phyloP scores from a whole-genome alignment of 1,140 invertebrate genomes.

The Sycophila sp. region DNA sequence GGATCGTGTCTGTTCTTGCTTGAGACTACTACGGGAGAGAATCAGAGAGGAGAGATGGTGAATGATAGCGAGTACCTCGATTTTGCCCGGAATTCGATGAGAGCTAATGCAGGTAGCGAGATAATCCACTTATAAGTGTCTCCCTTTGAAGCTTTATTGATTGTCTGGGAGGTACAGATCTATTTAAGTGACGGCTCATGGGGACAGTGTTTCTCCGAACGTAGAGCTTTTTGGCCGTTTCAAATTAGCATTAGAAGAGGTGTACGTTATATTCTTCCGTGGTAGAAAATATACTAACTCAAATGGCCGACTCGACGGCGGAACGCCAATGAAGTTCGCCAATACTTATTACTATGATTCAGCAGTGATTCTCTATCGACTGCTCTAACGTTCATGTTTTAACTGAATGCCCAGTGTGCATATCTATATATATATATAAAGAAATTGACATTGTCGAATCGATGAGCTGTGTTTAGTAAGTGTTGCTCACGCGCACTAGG shows the following conservation, averaged over 20 bases:
- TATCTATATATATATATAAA: too few species aligned
- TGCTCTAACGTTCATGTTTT: too few species aligned
- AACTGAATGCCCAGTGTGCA: too few species aligned
- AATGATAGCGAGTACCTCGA: neutral
- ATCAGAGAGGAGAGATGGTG: too few species aligned
- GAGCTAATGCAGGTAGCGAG: neutral
- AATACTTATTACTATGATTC: neutral
- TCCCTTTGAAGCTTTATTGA: neutral
- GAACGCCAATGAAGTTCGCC: neutral
- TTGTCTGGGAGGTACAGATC: neutral
- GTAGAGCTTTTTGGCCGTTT: neutral
- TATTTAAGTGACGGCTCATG: neutral
- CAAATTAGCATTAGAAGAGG: neutral
- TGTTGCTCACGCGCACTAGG: too few species aligned
- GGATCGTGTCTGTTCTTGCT: neutral
- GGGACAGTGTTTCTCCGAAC: too few species aligned
- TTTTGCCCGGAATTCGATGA: neutral
- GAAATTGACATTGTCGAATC: too few species aligned
- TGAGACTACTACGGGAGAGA: too few species aligned
- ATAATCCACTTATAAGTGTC: neutral
- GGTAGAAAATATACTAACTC: neutral
- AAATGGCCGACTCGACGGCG: neutral
- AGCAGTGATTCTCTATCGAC: too few species aligned
- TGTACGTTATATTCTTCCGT: neutral
- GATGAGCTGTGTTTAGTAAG: too few species aligned